Base-by-base conservation (phyloP, 2,888 invertebrate genomes). In the Drosophila quinaria region DNA sequence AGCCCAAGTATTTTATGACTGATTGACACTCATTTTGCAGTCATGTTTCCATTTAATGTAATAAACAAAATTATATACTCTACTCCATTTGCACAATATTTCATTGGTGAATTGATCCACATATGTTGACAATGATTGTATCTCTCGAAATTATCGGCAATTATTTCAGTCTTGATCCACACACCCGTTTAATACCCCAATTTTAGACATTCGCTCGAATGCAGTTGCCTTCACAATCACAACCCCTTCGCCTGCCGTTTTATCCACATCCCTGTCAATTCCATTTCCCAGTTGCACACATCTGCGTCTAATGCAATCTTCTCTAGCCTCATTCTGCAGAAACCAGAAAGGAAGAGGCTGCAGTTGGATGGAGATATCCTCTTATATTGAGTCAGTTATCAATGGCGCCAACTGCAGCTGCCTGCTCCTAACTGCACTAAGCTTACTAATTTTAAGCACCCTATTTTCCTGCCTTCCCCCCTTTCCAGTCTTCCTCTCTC, bases 281-380 rank as follows among this genome's bases (percentile, higher is more conserved):
- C 13, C 13, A 10, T 17, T 42, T 22, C 5, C 15, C 46, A 49
- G 31, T 15, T 15, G 41, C n/a, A 35, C 44, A 58, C 78, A 77
- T 65, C 81, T 81, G 78, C 47, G 70, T 58, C 73, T 85, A 86
- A 74, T 86, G 73, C 83, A 80, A 66, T 86, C 62, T 73, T 56
- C 67, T 85, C 73, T 66, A 58, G 69, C 56, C 60, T 35, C 49
- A 39, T 49, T 37, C 25, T 42, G 17, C 29, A 46, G 31, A 10
- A 41, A 54, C 54, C 62, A 54, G 6, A 25, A 35, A n/a, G 37
- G 35, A 10, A 51, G 35, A 5, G 15, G 39, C 8, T n/a, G 11
- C n/a, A 33, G 6, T 25, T 37, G 70, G n/a, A 56, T 37, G 37
- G 31, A 47, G 22, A 51, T 10, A 29, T 22, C 29, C 31, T 37